Conservation (phyloP, 2,888 invertebrate species). For the Conistra vaccinii region DNA sequence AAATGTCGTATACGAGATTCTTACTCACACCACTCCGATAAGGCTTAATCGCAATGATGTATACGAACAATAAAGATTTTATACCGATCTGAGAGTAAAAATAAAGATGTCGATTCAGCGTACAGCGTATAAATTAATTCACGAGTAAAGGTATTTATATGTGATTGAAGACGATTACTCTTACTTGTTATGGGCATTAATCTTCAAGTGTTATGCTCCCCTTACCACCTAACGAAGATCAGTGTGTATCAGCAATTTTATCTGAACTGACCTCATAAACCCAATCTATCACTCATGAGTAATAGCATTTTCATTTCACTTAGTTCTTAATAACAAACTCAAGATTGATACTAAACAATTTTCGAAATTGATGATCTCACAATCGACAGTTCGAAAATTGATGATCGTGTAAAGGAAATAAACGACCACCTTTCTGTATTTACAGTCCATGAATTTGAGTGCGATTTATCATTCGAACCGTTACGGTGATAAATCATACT, state of each 20-base stretch:
- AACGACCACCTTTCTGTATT: conserved; percentile 81
- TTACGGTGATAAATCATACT: conserved; percentile 84
- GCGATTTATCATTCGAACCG: conserved; percentile 85
- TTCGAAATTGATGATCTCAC: conserved; percentile 66
- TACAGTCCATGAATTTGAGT: conserved; percentile 81
- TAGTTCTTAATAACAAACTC: conserved; percentile 64
- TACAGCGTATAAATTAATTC: conserved; percentile 48
- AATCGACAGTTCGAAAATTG: conserved; percentile 74
- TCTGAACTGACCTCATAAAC: conserved; percentile 49
- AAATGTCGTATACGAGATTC: conserved; percentile 56
- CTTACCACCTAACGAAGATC: conserved; percentile 16
- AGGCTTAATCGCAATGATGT: conserved; percentile 63
- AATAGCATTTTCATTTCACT: conserved; percentile 64
- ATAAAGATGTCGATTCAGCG: conserved; percentile 52
- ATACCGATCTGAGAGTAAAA: conserved; percentile 54
- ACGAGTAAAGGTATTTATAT: conserved; percentile 38
- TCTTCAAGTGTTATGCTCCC: conserved; percentile 23
- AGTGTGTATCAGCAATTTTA: conserved; percentile 37
- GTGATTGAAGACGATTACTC: conserved; percentile 52
- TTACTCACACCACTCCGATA: conserved; percentile 58
- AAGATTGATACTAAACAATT: conserved; percentile 67
- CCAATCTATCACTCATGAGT: conserved; percentile 57
- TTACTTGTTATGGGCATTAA: conserved; percentile 33
- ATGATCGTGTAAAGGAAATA: conserved; percentile 77
- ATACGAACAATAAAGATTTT: conserved; percentile 62